Base-by-base conservation (phyloP, 2,797 vertebrate species). In the Pachyuromys duprasi region DNA sequence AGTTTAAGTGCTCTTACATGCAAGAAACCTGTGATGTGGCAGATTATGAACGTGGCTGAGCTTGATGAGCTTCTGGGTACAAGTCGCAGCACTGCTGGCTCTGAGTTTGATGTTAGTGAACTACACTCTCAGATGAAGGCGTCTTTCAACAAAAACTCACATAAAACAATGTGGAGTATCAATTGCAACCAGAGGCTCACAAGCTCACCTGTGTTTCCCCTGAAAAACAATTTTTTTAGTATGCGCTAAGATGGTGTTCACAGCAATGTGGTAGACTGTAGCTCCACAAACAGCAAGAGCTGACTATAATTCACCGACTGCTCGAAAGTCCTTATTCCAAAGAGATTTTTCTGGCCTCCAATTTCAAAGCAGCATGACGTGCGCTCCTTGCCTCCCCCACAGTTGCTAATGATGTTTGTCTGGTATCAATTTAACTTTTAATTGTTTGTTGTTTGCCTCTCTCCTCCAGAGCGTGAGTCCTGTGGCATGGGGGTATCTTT, bases 221-320 rank as follows among this genome's bases (percentile, higher is more conserved):
- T 49, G 63, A 31, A 65, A 84, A 14, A 60, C n/a, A n/a, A n/a
- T 39, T 33, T 74, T 94, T 36, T 57, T 18, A 75, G 2, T 91
- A 49, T 86, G 93, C 80, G 55, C 28, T 91, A 76, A 96, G 76
- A 65, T 74, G 72, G 3, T 60, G 2, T 76, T 88, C 11, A 20
- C 1, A 62, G 24, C 0, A 74, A 75, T 22, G 53, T 83, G 69
- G 31, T 28, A 79, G 63, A 94, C 26, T 0, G 31, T 6, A 78
- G 42, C 26, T 70, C 53, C 22, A 91, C 33, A 84, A 87, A 93
- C 57, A 69, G 78, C 12, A 95, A 95, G 60, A 86, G 65, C 13
- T 88, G 31, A 69, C 22, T 92, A 5, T 53, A 95, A 55, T 87
- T 82, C 49, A 45, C 3, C 55, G 28, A 60, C 18, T 60, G 53